Conservation (phyloP, 2,113 vertebrate species). For the Hemichromis elongatus region DNA sequence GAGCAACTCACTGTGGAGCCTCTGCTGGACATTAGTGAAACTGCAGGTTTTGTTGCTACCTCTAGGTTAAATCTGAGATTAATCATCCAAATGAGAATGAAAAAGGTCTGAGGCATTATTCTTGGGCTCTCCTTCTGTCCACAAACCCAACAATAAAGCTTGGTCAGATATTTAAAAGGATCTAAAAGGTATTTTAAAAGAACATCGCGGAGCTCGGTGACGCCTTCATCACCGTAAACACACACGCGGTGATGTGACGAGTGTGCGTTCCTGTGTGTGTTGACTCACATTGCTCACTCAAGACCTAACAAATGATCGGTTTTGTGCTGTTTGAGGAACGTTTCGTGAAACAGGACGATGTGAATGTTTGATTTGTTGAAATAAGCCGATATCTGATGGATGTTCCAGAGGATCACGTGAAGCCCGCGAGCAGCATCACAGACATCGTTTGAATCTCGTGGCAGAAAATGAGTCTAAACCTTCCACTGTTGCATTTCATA, state of each 20-base stretch:
- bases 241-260: neutral
- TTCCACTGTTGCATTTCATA: neutral
- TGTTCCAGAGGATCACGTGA: fast-evolving
- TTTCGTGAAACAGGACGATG: neutral
- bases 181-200: neutral
- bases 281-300: neutral
- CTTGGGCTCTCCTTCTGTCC: fast-evolving
- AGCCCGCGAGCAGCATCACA: neutral
- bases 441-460: neutral
- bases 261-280: neutral
- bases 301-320: neutral
- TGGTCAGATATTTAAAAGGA: neutral
- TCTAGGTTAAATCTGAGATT: neutral
- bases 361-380: neutral
- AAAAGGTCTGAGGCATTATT: neutral
- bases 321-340: neutral
- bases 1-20: neutral
- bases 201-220: neutral
- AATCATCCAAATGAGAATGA: neutral
- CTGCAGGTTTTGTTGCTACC: neutral
- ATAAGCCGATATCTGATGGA: neutral
- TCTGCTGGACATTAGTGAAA: neutral
- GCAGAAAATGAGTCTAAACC: neutral
- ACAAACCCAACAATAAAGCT: neutral
- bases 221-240: neutral